Evolutionary conservation across 92 coral and sea anemone genomes (phyloP).

Genomic region (Nematostella vectensis): DNA sequence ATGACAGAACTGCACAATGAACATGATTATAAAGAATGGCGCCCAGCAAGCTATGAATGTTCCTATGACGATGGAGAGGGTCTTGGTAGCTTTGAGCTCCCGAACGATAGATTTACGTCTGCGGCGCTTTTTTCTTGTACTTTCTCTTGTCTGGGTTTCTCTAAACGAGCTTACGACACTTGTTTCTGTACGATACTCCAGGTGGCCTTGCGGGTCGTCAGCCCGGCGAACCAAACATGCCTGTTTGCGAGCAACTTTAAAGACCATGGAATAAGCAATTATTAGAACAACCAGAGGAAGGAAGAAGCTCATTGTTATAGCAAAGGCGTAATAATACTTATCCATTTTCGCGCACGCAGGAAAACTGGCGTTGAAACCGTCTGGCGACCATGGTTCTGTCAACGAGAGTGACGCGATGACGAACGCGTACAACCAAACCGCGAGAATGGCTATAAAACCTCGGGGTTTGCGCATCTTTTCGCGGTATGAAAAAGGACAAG

Average conservation of each 20-base stretch:
- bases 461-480: slow-evolving; percentile 44
- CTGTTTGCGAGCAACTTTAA: slow-evolving; percentile 62
- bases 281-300: slow-evolving; percentile 57
- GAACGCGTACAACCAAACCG: slow-evolving; percentile 60
- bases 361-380: slow-evolving; percentile 3
- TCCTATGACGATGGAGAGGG: slow-evolving; percentile 70
- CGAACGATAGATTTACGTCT: slow-evolving; percentile 61
- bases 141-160: slow-evolving; percentile 10
- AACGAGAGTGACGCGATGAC: slow-evolving; percentile 58
- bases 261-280: slow-evolving; percentile 70
- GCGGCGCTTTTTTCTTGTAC: slow-evolving; percentile 29
- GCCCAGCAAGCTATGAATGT: slow-evolving; percentile 74
- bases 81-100: slow-evolving; percentile 79
- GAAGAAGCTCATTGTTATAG: slow-evolving; percentile 50
- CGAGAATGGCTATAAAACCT: slow-evolving; percentile 34
- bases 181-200: not conserved
- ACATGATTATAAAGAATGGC: slow-evolving; percentile 60
- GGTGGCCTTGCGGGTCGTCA: slow-evolving; percentile 3
- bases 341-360: slow-evolving; percentile 51
- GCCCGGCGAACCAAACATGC: slow-evolving; percentile 41
- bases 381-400: slow-evolving; percentile 44
- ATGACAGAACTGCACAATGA: slow-evolving; percentile 49
- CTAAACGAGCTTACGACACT: slow-evolving; percentile 3
- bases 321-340: slow-evolving; percentile 51
- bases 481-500: slow-evolving; percentile 63